A percentile compares a stretch with the other conserved stretches of the same genome.
These are phyloP conservation scores for Morelia viridis DNA, from an alignment of 2,797 vertebrate genomes.

Conservation along the genomic window DNA sequence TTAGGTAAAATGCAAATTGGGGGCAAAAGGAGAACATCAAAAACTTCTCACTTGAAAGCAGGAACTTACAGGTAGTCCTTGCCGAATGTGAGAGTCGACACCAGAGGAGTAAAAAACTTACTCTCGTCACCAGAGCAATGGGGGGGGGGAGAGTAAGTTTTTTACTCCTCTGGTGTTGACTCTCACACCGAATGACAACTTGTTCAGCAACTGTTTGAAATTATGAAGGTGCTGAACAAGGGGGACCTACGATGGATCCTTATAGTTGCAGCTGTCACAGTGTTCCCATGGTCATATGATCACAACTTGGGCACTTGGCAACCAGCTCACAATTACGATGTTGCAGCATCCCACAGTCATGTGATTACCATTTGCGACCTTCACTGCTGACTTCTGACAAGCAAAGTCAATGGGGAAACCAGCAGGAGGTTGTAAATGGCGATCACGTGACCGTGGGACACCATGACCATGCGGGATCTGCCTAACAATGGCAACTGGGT, in stretches of 20 bases:
- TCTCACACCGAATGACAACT: not conserved
- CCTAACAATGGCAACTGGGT: not conserved
- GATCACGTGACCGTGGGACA: not conserved
- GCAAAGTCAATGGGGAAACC: not conserved
- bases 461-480: not conserved
- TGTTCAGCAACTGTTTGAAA: not conserved
- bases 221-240: not conserved
- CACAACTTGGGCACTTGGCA: not conserved
- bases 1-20: not conserved
- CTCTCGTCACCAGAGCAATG: too few relatives aligned
- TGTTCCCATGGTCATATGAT: not conserved
- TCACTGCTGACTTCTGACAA: not conserved
- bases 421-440: not conserved
- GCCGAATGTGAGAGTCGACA: too few relatives aligned
- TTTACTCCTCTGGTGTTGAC: too few relatives aligned
- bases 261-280: not conserved
- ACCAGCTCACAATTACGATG: not conserved
- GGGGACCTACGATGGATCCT: not conserved
- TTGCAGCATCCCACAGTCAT: not conserved
- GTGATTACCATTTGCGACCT: not conserved
- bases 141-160: too few relatives aligned
- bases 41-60: not conserved
- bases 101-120: too few relatives aligned
- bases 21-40: not conserved
- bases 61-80: not conserved